Evolutionary conservation across 1,140 invertebrate genomes (phyloP), one percentile per base, ranked within the genome.

Genomic region (Diabrotica undecimpunctata): DNA sequence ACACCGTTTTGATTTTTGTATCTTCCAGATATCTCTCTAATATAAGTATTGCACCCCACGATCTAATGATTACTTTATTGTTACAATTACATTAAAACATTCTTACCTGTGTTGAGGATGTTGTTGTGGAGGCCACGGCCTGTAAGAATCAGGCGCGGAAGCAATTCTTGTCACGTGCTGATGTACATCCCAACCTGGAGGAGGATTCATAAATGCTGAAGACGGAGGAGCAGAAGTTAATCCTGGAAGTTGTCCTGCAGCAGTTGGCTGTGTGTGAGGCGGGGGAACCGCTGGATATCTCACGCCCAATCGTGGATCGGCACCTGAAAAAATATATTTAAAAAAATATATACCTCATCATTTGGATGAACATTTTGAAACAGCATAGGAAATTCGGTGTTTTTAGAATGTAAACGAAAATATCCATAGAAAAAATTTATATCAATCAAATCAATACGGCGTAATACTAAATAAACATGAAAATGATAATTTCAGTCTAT

Each of bases 161-260:
- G 89, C 89, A 13, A 91, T 93, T 37, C 92, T 83, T 7, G 87
- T 88, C 10, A 91, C 86, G 69, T 85, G 83, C 72, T 84, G 84
- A 52, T 78, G 78, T 51, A 76, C 58, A 64, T 78, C 78, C 79
- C 79, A 81, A 53, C 71, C 70, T 38, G 66, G 61, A 50, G 66
- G 61, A 53, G 71, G 61, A 0, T 62, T 56, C 25, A 68, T 64
- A 52, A 62, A 66, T 38, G 7, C 54, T 35, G 55, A 39, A 46
- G 41, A 10, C 41, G 41, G n/a, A 25, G 25, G 25, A 25, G 25
- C 25, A 2, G 25, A 1, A 25, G 25, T 25, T 25, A 25, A 25
- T 25, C 25, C 25, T 25, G 25, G 25, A 25, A 25, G 25, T 35
- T 35, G 54, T 5, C 41, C 41, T 46, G 41, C n/a, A 8, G 41